Evolutionary conservation across 1,140 invertebrate species (phyloP).

Genomic region (Hesperophylax magnus): DNA sequence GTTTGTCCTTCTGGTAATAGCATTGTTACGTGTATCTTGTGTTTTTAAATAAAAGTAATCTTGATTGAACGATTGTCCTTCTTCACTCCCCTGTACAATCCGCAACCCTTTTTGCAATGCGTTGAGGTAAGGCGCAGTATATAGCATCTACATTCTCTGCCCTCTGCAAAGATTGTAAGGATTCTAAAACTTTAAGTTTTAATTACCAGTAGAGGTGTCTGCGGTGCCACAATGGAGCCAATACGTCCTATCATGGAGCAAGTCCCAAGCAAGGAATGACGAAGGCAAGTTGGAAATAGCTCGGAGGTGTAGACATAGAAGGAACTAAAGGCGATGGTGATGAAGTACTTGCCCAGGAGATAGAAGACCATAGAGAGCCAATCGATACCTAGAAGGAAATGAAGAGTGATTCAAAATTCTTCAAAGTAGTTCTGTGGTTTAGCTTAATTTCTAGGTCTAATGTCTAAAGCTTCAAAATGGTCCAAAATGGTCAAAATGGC

Average conservation of each 20-base stretch:
- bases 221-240: conserved; percentile 79
- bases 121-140: no score
- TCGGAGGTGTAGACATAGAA: conserved; percentile 78
- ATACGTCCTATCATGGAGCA: conserved; percentile 79
- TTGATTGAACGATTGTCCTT: no score
- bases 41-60: no score
- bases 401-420: background rate
- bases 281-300: conserved; percentile 76
- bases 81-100: no score
- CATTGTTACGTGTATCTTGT: no score
- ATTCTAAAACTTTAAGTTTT: conserved; percentile 46
- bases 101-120: no score
- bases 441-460: background rate
- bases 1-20: no score
- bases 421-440: background rate
- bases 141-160: no score
- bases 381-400: conserved; percentile 42
- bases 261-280: conserved; percentile 74
- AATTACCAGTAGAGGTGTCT: conserved; percentile 76
- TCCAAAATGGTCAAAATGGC: no score
- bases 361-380: conserved; percentile 60
- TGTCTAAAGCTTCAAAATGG: background rate
- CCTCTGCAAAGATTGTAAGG: no score
- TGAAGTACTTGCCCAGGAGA: conserved; percentile 78
- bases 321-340: conserved; percentile 75